Evolutionary conservation across 2,888 invertebrate species (phyloP).

Genomic region (Nebria brevicollis): DNA sequence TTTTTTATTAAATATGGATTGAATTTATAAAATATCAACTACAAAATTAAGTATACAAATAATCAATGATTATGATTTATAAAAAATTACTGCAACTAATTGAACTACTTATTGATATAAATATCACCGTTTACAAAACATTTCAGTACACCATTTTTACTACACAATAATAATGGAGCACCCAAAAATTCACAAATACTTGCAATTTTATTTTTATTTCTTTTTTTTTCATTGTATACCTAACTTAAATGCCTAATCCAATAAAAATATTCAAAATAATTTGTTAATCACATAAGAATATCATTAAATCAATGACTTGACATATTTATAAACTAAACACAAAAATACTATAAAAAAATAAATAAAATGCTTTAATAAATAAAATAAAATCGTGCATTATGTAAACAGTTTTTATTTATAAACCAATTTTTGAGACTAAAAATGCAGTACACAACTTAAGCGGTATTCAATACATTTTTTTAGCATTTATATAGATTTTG

Average conservation of each 20-base stretch:
- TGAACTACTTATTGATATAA: background rate
- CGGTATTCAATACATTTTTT: background rate
- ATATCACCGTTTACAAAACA: conserved; percentile 12
- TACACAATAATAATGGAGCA: conserved; percentile 2
- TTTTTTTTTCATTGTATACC: conserved; percentile 9
- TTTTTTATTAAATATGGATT: too few species aligned
- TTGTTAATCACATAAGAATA: conserved; percentile 47
- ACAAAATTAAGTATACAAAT: too few species aligned
- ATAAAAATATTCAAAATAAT: conserved; percentile 45
- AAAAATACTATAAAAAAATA: background rate
- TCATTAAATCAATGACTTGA: conserved; percentile 41
- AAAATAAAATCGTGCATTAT: background rate
- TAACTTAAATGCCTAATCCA: conserved; percentile 43
- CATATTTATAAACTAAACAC: conserved; percentile 8
- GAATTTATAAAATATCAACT: too few species aligned
- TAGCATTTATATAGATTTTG: background rate
- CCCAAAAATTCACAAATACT: conserved; percentile 28
- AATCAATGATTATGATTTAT: background rate
- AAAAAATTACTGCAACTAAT: conserved; percentile 24
- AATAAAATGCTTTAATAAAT: background rate
- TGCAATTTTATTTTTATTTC: conserved; percentile 14
- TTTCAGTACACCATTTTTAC: conserved; percentile 21
- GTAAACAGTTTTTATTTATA: too few species aligned
- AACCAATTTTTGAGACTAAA: too few species aligned
- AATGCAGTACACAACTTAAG: too few species aligned